These are phyloP conservation scores for Anthoscopus minutus DNA, from an alignment of 2,113 vertebrate genomes.

Conservation along the genomic window DNA sequence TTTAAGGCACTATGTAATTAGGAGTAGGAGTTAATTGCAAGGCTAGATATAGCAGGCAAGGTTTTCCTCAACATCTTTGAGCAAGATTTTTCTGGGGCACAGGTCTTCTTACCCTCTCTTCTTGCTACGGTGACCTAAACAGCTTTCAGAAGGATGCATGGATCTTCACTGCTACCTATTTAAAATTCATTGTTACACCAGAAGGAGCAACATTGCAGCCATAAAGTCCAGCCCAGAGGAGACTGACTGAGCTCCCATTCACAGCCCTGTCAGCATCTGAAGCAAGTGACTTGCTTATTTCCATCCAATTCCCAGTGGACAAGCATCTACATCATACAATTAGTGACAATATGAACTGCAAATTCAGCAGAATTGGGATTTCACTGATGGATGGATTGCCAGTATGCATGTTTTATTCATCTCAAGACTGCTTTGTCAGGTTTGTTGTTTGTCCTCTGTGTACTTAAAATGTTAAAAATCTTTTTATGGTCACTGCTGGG, in stretches of 20 bases:
- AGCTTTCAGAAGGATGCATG: background rate
- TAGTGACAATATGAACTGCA: background rate
- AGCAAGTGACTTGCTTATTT: background rate
- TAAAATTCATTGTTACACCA: background rate
- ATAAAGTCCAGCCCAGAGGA: background rate
- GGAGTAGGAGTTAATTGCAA: background rate
- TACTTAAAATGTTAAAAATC: background rate
- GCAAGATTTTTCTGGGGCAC: background rate
- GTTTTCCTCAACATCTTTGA: background rate
- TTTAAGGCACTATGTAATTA: background rate
- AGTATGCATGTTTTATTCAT: slow-evolving; percentile 1
- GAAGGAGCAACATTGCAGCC: background rate
- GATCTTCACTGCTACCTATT: background rate
- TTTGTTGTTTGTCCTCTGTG: background rate
- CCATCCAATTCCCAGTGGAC: background rate
- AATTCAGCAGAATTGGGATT: slow-evolving; percentile 12
- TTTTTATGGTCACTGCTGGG: background rate
- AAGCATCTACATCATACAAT: background rate
- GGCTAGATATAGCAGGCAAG: background rate
- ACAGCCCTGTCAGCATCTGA: background rate
- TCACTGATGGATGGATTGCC: background rate
- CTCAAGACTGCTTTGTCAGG: background rate
- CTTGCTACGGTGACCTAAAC: background rate
- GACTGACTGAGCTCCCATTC: background rate
- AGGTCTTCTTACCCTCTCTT: background rate